These are phyloP conservation scores for Penaeus japonicus DNA, from an alignment of 1,140 invertebrate genomes.

Conservation along the genomic window DNA sequence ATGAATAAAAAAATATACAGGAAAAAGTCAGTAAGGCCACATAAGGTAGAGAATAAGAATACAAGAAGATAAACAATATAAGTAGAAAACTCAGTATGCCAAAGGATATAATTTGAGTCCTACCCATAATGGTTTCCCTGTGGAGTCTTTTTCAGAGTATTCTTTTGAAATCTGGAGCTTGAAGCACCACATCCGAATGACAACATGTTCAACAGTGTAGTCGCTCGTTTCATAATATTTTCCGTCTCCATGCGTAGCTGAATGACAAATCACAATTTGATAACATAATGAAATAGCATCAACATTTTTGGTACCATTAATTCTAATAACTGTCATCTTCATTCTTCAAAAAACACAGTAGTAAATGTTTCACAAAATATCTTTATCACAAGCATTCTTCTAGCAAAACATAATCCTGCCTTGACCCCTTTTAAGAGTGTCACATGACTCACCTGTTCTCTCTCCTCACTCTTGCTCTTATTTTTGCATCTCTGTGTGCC, in stretches of 20 bases:
- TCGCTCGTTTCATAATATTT: constrained; percentile 82
- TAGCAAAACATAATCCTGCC: not conserved
- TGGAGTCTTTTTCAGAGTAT: constrained; percentile 83
- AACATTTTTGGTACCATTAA: not conserved
- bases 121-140: constrained; percentile 91
- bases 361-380: no score
- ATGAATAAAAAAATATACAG: no score
- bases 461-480: not conserved
- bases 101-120: constrained; percentile 60
- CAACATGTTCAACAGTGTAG: constrained; percentile 90
- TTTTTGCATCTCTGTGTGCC: no score
- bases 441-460: not conserved
- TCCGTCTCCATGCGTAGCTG: constrained; percentile 68
- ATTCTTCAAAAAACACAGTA: no score
- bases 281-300: no score
- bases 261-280: not conserved
- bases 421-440: not conserved
- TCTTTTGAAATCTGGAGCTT: constrained; percentile 74
- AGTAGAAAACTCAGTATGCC: not conserved
- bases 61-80: not conserved
- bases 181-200: constrained; percentile 82
- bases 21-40: constrained; percentile 19
- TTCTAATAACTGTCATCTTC: no score
- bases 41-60: not conserved
- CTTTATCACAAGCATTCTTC: not conserved